These are phyloP conservation scores for Bolinopsis microptera DNA, from an alignment of 37 sponge, comb jelly and placozoan genomes.

Conservation along the genomic window DNA sequence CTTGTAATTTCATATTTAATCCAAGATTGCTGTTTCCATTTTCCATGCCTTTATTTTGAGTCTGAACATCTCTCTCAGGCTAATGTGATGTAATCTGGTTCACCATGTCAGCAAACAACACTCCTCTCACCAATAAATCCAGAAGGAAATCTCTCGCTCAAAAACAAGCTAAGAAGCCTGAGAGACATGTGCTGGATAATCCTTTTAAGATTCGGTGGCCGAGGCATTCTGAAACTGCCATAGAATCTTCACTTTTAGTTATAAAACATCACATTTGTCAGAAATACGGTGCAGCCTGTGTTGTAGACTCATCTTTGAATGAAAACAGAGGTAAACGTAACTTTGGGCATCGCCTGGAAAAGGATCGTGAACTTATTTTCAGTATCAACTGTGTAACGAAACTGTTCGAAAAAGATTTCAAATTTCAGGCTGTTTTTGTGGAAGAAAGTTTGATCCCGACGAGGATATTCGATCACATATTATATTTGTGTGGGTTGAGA, in stretches of 20 bases:
- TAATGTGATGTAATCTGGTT: not conserved
- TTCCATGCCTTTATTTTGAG: not conserved
- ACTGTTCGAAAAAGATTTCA: not conserved
- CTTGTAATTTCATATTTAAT: not conserved
- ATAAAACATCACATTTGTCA: not conserved
- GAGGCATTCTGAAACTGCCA: not conserved
- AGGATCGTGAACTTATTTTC: conserved; percentile 17
- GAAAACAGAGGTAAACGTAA: not conserved
- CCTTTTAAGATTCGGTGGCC: conserved; percentile 53
- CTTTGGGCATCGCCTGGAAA: conserved; percentile 31
- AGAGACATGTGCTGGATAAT: conserved; percentile 31
- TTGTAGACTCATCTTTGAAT: not conserved
- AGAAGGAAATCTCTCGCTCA: conserved; percentile 43
- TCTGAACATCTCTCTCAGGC: not conserved
- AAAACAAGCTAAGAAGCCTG: conserved; percentile 6
- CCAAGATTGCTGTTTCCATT: not conserved
- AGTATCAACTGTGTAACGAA: conserved; percentile 48
- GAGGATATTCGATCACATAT: conserved; percentile 20
- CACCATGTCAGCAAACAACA: not conserved
- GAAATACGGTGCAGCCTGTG: not conserved
- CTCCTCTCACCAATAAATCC: not conserved
- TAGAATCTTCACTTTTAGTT: not conserved
- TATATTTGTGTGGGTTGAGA: not conserved
- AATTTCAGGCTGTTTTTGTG: not conserved
- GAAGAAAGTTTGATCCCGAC: conserved; percentile 31